Evolutionary conservation across 2,888 invertebrate genomes (phyloP).

Genomic region (Microctonus brassicae): DNA sequence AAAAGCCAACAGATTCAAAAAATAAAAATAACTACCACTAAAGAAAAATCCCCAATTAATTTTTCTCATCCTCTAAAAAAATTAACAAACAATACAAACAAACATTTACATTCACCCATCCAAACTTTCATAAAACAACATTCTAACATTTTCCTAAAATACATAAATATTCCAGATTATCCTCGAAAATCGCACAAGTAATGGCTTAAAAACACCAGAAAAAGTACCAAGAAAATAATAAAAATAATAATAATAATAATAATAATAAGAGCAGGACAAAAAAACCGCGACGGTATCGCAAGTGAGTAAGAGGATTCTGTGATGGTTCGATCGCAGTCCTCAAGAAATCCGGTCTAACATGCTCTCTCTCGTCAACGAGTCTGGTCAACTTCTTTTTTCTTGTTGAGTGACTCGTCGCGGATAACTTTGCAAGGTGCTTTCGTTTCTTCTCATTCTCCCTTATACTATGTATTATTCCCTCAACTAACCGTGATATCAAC

Average conservation of each 20-base stretch:
- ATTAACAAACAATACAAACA: too few relatives aligned
- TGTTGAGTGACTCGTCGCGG: slow-evolving; percentile 16
- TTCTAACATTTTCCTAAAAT: too few relatives aligned
- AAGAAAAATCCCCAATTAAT: too few relatives aligned
- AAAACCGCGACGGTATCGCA: slow-evolving; percentile 15
- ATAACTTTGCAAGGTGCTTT: slow-evolving; percentile 7
- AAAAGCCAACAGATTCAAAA: too few relatives aligned
- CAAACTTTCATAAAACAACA: too few relatives aligned
- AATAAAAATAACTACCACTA: too few relatives aligned
- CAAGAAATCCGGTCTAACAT: slow-evolving; percentile 61
- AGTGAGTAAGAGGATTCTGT: slow-evolving; percentile 31
- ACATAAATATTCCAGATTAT: too few relatives aligned
- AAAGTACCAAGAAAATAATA: slow-evolving; percentile 9
- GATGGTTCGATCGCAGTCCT: slow-evolving; percentile 43
- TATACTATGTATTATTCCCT: background rate
- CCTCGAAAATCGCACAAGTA: too few relatives aligned
- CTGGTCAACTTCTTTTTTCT: slow-evolving; percentile 49
- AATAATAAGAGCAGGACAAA: slow-evolving; percentile 29
- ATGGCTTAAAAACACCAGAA: background rate
- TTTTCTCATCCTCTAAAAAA: too few relatives aligned
- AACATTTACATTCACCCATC: too few relatives aligned
- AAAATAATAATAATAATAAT: slow-evolving; percentile 25
- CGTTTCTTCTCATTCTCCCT: background rate
- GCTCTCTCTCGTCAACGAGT: slow-evolving; percentile 44
- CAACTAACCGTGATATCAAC: background rate